phyloP scores from a whole-genome alignment of 2,797 vertebrate genomes.

The Loris lydekkerianus region DNA sequence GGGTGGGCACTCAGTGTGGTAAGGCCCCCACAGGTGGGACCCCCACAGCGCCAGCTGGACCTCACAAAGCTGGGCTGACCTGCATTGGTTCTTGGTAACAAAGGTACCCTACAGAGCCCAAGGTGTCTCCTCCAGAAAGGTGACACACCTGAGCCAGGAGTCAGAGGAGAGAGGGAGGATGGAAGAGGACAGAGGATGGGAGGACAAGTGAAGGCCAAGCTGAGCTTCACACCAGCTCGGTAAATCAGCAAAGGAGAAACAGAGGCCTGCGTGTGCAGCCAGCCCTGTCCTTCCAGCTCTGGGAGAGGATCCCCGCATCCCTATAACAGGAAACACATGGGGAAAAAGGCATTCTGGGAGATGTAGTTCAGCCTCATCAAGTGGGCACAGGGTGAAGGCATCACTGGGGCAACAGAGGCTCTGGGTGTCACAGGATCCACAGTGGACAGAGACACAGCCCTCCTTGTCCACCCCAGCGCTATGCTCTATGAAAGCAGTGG shows the following conservation, averaged over 20 bases:
- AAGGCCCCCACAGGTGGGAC: not conserved
- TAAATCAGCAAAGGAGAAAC: not conserved
- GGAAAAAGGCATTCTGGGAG: not conserved
- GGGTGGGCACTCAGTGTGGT: not conserved
- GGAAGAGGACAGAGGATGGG: too few relatives aligned
- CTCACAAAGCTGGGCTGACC: not conserved
- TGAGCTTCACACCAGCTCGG: not conserved
- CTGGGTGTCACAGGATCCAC: not conserved
- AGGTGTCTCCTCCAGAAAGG: not conserved
- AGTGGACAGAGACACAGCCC: not conserved
- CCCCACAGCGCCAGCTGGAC: not conserved
- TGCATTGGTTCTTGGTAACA: not conserved
- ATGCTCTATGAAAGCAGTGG: not conserved
- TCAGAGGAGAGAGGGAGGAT: not conserved
- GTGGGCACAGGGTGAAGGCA: not conserved
- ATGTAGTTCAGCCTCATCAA: not conserved
- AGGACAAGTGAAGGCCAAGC: not conserved
- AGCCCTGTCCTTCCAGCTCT: not conserved
- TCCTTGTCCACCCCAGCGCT: accelerated
- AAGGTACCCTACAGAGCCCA: not conserved
- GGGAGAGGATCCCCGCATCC: not conserved
- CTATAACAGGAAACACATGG: not conserved
- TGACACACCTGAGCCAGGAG: not conserved
- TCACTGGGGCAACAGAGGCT: not conserved
- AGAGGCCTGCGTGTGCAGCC: not conserved